Base-by-base conservation (phyloP, 2,888 invertebrate genomes). In the Eupeodes latifasciatus region DNA sequence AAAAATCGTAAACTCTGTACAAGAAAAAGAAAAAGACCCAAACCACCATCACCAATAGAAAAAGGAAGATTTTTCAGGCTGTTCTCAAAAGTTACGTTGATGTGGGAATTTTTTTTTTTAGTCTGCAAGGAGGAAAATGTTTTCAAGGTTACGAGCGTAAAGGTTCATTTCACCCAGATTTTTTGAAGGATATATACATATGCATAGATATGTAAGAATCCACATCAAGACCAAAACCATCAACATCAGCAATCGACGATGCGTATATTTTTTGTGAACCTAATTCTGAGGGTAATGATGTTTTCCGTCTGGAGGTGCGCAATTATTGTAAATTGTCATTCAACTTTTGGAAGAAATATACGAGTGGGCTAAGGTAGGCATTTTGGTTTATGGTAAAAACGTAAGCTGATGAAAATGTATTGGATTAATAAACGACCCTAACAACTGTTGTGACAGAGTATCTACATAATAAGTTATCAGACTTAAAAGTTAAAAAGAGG, bases 81-180 rank as follows among this genome's bases (percentile, higher is more conserved):
- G 44, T 47, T 47, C 11, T 40, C 16, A 40, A 19, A 49, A 49
- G 1, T 44, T 16, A 44, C 44, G 27, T 27, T 2, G 27, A 27
- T 27, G 27, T 27, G 27, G 27, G 27, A 27, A 27, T 62, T 57
- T 47, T 64, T 19, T 66, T 66, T 66, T 27, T 66, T 47, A 47
- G 75, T 51, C 75, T 75, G 75, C 47, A 75, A 64, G 36, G 59
- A 72, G 62, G 80, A 75, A 66, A 75, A 61, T 75, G 12, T 34
- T 61, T 67, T 81, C 81, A 81, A 81, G 81, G 81, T 75, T 67
- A 67, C 5, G 2, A 2, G 40, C 44, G 81, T n/a, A 34, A 80
- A 75, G 67, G 67, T 81, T 81, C 66, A 44, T 75, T 81, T 57
- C 75, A 75, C 74, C 67, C 67, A n/a, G 40, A 53, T 12, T n/a